Evolutionary conservation across 2,888 invertebrate species (phyloP), one percentile per base, ranked within the genome.

Genomic region (Aporophyla nigra): DNA sequence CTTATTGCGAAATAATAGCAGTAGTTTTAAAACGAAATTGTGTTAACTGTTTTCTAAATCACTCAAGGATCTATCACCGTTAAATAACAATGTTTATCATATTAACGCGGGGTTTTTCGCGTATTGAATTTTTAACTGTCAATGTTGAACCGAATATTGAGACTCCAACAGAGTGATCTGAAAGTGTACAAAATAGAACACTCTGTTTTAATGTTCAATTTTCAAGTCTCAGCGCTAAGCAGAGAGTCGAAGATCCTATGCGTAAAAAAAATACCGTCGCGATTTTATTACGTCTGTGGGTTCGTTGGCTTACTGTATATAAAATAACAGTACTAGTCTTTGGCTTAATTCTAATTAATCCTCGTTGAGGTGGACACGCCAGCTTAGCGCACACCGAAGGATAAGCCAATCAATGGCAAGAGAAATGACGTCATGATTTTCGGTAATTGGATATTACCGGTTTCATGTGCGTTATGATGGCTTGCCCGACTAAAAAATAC

Each of bases 321-420:
- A 40, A 68, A 14, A 9, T 77, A 62, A 85, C 73, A 49, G 71
- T 71, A 71, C 59, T 49, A 19, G 16, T 49, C 69, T 56, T 69
- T 40, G 19, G 61, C 63, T 74, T 82, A 65, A 74, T 56, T 71
- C 56, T 61, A 82, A 85, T 74, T 82, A 85, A 85, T 85, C 73
- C 74, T 67, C 49, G 68, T 74, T 82, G 46, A 40, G n/a, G n/a
- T 75, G 49, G 66, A 67, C 71, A 69, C 49, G 56, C 59, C 16
- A 58, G 72, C 59, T 81, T 85, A 81, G 10, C 54, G 62, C 53
- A 74, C 59, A 27, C 46, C 53, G 19, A 62, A 43, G 24, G 24
- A 71, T 82, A 71, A 83, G 71, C 83, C 83, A 82, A 82, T 85
- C 74, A 83, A 66, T 62, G 27, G 62, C 49, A 12, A 53, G 33